These are phyloP conservation scores for Malacoctenus gilli DNA, from an alignment of 2,797 vertebrate species.

Conservation along the genomic window DNA sequence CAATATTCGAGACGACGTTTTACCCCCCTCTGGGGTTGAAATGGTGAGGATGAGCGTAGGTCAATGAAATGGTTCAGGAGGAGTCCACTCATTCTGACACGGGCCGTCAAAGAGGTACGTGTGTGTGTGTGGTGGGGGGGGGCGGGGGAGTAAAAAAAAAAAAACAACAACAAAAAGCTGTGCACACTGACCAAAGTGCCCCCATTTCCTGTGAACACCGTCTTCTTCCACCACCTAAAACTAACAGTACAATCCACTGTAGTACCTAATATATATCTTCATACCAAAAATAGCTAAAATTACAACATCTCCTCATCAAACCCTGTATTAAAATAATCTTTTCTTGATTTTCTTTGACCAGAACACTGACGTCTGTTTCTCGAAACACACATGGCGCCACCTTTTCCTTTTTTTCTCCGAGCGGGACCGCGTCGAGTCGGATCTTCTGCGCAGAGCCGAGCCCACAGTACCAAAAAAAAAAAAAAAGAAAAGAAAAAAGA, in stretches of 20 bases:
- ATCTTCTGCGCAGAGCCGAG: slow-evolving; percentile 58
- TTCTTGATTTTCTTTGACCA: slow-evolving; percentile 66
- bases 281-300: slow-evolving; percentile 75
- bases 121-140: slow-evolving; percentile 49
- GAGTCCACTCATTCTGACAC: slow-evolving; percentile 49
- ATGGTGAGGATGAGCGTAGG: slow-evolving; percentile 35
- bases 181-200: slow-evolving; percentile 52
- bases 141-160: slow-evolving; percentile 6
- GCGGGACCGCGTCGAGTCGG: slow-evolving; percentile 53
- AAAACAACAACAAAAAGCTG: slow-evolving; percentile 33
- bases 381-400: slow-evolving; percentile 36
- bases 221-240: slow-evolving; percentile 68
- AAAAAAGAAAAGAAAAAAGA: slow-evolving; percentile 2
- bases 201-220: slow-evolving; percentile 51
- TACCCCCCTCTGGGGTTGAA: slow-evolving; percentile 39
- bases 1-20: slow-evolving; percentile 45
- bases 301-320: slow-evolving; percentile 76
- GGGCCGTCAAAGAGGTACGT: slow-evolving; percentile 54
- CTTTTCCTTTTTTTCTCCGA: slow-evolving; percentile 26
- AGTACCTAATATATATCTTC: slow-evolving; percentile 82
- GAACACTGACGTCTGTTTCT: slow-evolving; percentile 62
- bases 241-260: slow-evolving; percentile 67
- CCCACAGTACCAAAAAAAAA: slow-evolving; percentile 46
- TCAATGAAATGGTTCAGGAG: slow-evolving; percentile 35
- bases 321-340: slow-evolving; percentile 79